phyloP scores from a whole-genome alignment of 2,797 vertebrate genomes.

The Nannoperca obscura region DNA sequence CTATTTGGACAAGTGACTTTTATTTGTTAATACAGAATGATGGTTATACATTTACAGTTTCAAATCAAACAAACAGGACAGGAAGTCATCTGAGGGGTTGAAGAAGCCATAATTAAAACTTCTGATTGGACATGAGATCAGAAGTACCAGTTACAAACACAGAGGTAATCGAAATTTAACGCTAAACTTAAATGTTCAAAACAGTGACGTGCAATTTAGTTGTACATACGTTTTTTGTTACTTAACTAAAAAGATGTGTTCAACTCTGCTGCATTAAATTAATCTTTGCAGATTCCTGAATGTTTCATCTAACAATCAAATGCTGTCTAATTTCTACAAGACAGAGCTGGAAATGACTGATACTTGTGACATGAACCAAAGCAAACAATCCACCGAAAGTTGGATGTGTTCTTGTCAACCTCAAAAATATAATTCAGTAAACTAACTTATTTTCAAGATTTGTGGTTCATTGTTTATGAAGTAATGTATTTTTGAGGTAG shows the following conservation, averaged over 20 bases:
- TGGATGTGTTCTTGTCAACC: no score
- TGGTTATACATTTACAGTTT: background rate
- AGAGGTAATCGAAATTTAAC: background rate
- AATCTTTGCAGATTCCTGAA: no score
- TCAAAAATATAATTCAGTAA: background rate
- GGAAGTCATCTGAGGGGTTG: background rate
- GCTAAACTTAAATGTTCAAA: background rate
- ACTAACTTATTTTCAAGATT: background rate
- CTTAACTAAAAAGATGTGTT: no score
- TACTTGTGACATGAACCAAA: background rate
- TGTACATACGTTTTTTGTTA: background rate
- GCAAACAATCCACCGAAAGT: background rate
- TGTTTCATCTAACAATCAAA: background rate
- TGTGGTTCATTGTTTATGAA: background rate
- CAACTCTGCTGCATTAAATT: no score
- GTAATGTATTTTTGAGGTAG: background rate
- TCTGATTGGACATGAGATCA: background rate
- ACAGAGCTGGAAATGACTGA: background rate
- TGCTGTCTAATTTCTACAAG: background rate
- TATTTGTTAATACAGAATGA: background rate
- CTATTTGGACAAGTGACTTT: slow-evolving; percentile 53
- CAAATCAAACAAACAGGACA: background rate
- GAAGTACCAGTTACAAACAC: background rate
- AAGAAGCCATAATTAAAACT: background rate
- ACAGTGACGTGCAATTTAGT: background rate